Evolutionary conservation across 2,113 vertebrate genomes (phyloP).

Genomic region (Ceyx melanurus): DNA sequence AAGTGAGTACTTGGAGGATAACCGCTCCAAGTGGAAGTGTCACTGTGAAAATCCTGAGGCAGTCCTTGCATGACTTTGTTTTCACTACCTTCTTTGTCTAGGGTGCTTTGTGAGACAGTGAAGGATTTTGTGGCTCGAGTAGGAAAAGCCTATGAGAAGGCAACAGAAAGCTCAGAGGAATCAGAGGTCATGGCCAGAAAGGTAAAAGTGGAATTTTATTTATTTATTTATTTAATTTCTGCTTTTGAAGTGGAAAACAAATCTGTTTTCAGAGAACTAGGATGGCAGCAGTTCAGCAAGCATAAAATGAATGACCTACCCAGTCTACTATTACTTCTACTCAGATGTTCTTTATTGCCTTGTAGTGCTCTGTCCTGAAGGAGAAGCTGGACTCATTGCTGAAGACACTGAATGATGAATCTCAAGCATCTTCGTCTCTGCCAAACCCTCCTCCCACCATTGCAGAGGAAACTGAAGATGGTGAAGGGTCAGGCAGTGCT

Average conservation of each 20-base stretch:
- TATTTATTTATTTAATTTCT: neutral
- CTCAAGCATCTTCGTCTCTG: slow-evolving; percentile 84
- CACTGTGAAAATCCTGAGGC: neutral
- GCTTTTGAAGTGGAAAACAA: neutral
- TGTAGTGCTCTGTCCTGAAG: slow-evolving; percentile 90
- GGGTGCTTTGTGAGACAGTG: slow-evolving; percentile 96
- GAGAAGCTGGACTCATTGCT: slow-evolving; percentile 94
- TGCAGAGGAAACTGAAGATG: slow-evolving; percentile 87
- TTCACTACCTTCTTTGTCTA: slow-evolving; percentile 44
- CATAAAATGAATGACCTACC: neutral
- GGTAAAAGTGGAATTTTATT: slow-evolving; percentile 69
- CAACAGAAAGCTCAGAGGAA: slow-evolving; percentile 89
- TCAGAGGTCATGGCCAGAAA: slow-evolving; percentile 95
- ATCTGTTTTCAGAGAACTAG: neutral
- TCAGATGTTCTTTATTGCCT: neutral
- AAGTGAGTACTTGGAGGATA: slow-evolving; percentile 77
- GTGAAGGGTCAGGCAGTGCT: slow-evolving; percentile 68
- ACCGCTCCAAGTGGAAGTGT: neutral
- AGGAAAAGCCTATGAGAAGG: slow-evolving; percentile 93
- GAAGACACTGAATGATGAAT: slow-evolving; percentile 92
- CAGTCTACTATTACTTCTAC: neutral
- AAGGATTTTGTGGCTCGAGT: slow-evolving; percentile 98
- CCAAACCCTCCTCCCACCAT: slow-evolving; percentile 89
- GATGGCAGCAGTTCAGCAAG: neutral
- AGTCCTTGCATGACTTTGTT: neutral